phyloP scores from a whole-genome alignment of 2,888 invertebrate species.

The Lathronympha strigana region DNA sequence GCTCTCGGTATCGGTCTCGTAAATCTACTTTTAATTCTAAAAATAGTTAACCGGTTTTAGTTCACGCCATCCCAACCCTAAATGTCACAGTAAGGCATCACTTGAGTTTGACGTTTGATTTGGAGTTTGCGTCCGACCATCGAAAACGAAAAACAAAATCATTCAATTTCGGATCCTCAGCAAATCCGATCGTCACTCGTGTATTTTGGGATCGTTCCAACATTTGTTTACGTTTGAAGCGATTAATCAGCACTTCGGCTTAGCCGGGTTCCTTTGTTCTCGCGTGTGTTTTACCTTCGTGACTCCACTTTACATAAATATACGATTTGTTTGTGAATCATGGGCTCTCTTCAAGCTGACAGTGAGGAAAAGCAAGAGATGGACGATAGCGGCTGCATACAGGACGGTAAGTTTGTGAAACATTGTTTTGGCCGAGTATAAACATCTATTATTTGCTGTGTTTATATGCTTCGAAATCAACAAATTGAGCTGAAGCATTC shows the following conservation, averaged over 20 bases:
- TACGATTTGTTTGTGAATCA: slow-evolving; percentile 48
- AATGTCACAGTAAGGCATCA: slow-evolving; percentile 14
- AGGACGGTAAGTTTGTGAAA: slow-evolving; percentile 31
- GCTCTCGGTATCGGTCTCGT: too few relatives aligned
- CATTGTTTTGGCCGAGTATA: slow-evolving; percentile 3
- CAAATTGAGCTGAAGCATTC: background rate
- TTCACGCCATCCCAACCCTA: background rate
- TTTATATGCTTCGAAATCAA: slow-evolving; percentile 13
- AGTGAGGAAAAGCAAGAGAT: slow-evolving; percentile 55
- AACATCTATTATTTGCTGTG: slow-evolving; percentile 8
- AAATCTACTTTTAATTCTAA: background rate
- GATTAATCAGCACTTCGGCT: slow-evolving; percentile 51
- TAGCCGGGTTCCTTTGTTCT: slow-evolving; percentile 59
- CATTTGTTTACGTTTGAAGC: slow-evolving; percentile 56
- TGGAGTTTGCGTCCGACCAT: slow-evolving; percentile 26
- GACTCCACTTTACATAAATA: slow-evolving; percentile 1
- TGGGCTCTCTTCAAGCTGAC: slow-evolving; percentile 60
- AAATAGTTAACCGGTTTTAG: background rate
- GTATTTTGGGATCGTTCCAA: slow-evolving; percentile 64
- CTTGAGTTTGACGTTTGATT: slow-evolving; percentile 14
- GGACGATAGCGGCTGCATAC: slow-evolving; percentile 62
- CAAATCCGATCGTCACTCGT: slow-evolving; percentile 44
- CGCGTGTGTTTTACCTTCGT: slow-evolving; percentile 43
- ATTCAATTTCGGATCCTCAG: slow-evolving; percentile 24
- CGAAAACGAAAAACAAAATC: slow-evolving; percentile 27